These are phyloP conservation scores for Papilio polytes DNA, from an alignment of 1,140 invertebrate genomes.

Conservation along the genomic window DNA sequence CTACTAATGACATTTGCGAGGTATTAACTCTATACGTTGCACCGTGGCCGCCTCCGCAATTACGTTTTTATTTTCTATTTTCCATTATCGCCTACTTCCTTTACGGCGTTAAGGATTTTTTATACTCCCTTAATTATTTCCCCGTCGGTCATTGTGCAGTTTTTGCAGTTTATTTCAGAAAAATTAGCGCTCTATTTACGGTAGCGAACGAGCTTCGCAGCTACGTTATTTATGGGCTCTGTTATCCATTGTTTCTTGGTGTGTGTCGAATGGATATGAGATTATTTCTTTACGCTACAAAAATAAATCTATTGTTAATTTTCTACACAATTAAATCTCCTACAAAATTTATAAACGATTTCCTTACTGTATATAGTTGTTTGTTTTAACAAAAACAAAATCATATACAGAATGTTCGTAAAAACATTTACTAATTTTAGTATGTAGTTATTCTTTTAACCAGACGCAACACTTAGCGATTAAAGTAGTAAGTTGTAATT, in stretches of 20 bases:
- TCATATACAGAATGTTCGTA: too few species aligned
- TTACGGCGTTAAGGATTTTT: constrained; percentile 32
- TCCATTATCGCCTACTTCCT: constrained; percentile 35
- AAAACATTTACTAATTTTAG: too few species aligned
- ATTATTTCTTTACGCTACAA: background rate
- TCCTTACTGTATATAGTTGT: background rate
- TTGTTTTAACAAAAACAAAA: too few species aligned
- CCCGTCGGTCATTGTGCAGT: constrained; percentile 21
- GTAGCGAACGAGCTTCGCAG: background rate
- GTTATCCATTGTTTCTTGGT: background rate
- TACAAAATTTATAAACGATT: background rate
- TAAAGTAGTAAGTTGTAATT: too few species aligned
- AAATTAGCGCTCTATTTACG: constrained; percentile 25
- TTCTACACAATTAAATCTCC: background rate
- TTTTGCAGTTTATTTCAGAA: constrained; percentile 33
- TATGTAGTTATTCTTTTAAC: too few species aligned
- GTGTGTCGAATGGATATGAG: constrained; percentile 1
- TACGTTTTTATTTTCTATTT: constrained; percentile 40
- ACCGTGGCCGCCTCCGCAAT: constrained; percentile 39
- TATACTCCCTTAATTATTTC: constrained; percentile 38
- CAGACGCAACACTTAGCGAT: too few species aligned
- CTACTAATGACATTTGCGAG: constrained; percentile 38
- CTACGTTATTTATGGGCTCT: background rate
- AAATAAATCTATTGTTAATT: constrained; percentile 12
- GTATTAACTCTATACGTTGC: constrained; percentile 39